Base-by-base conservation (phyloP, 1,140 invertebrate genomes). In the fruit fly (Drosophila melanogaster) region DNA sequence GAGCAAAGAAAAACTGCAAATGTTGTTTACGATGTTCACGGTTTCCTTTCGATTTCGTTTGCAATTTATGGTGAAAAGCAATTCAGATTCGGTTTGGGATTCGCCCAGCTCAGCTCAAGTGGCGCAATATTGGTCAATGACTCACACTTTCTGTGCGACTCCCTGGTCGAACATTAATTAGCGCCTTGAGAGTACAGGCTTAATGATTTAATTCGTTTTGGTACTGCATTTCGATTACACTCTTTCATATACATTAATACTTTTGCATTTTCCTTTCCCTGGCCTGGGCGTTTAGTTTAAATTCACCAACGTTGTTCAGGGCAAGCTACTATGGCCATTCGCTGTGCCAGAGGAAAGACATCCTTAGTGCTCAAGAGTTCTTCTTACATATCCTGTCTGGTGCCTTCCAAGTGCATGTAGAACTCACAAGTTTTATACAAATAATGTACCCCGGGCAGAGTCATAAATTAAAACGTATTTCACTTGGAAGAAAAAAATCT, bases 31-130 rank as follows among this genome's bases (percentile, higher is more conserved):
- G 86, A 79, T 90, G 79, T 90, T 90, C 86, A 83, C 81, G 86
- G 87, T 90, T 90, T 90, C 86, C 87, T 87, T 90, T 90, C 81
- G 87, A 90, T 90, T 90, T 90, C 86, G 65, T 89, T 89, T 71
- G 59, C 76, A 89, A 87, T 87, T 87, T 87, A 87, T 89, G 84
- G 72, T 55, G 30, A 30, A 65, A 59, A 57, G 70, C 83, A 81
- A 87, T 81, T 78, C 61, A 64, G 53, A 64, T 44, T 61, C 57
- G 59, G 51, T 17, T n/a, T 7, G 59, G 59, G 61, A 14, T 30
- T 33, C 33, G 14, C 4, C 49, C 26, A 37, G 19, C 19, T 22
- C 19, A 22, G 19, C 73, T 81, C 61, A 81, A 87, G 81, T 87
- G 79, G 54, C 65, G 35, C 65, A 57, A 76, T 78, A 78, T 58